phyloP scores from a whole-genome alignment of 1,140 invertebrate species.

The Frieseomelitta varia region DNA sequence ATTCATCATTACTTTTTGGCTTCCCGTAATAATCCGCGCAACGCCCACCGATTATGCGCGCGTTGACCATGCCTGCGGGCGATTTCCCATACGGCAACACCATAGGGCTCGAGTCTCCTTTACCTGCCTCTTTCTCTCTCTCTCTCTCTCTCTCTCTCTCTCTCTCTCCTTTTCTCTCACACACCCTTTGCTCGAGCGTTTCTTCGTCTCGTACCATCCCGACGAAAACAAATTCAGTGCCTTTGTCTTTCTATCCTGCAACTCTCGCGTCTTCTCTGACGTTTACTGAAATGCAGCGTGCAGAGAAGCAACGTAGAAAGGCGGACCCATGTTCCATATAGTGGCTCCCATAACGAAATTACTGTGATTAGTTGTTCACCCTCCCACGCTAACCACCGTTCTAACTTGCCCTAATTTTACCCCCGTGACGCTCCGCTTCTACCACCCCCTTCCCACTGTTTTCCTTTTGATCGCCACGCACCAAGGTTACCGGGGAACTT shows the following conservation, averaged over 20 bases:
- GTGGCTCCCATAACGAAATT: conserved; percentile 71
- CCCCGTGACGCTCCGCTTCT: conserved; percentile 41
- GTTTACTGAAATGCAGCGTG: conserved; percentile 71
- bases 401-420: conserved; percentile 68
- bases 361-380: conserved; percentile 73
- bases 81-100: conserved; percentile 76
- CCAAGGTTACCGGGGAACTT: conserved; percentile 42
- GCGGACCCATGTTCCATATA: conserved; percentile 48
- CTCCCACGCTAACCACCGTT: conserved; percentile 75
- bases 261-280: conserved; percentile 21
- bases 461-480: conserved; percentile 26
- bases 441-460: conserved; percentile 7
- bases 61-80: conserved; percentile 69
- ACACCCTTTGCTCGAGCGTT: conserved; percentile 9
- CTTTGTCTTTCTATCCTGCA: neutral
- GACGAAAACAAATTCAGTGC: neutral
- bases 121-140: neutral
- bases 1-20: conserved; percentile 77
- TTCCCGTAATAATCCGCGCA: conserved; percentile 71
- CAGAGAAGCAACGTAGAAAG: conserved; percentile 46
- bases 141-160: neutral
- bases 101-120: conserved; percentile 52
- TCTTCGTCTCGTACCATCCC: neutral
- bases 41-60: conserved; percentile 75
- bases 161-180: neutral